Base-by-base conservation (phyloP, 1,140 invertebrate genomes). In the Paracyclopina nana region DNA sequence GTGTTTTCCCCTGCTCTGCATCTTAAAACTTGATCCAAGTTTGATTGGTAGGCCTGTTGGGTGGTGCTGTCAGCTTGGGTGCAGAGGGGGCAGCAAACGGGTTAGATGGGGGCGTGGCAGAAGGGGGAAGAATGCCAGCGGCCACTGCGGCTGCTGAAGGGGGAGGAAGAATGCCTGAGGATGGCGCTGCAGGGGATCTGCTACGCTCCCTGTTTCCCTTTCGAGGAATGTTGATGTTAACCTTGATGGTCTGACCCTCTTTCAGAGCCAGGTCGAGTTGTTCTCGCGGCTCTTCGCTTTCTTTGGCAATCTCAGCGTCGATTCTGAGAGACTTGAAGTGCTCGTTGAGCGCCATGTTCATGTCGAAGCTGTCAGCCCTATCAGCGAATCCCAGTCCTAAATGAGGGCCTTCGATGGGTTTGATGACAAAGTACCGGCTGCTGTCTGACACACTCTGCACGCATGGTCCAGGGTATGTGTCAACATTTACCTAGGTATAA, bases 321-420 rank as follows among this genome's bases (percentile, higher is more conserved):
- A 50, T 31, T 5, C 16, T 53, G 31, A 66, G 41, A 54, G 62
- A 61, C 67, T 71, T 72, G 56, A 72, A 72, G 61, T 72, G 68
- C 54, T 72, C 70, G 57, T 74, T 72, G 40, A 74, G 57, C 4
- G 72, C 60, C 28, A 75, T 72, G 60, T 76, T 74, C n/a, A 77
- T 60, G 61, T 77, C 74, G 61, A 76, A 76, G 4, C 73, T 72
- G 59, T 76, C 73, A n/a, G 69, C 63, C 52, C 72, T 56, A 59
- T 76, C 73, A 31, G 62, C 61, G 62, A 76, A 76, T 25, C 72
- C 72, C 53, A 73, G 65, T 6, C 73, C 72, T 50, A 74, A 68
- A 55, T 71, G 73, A 9, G 70, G 71, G 63, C 44, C 51, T 14
- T 54, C 31, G 34, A 11, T 12, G 12, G 43, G 25, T 27, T 43